A percentile compares a stretch with the other conserved stretches of the same genome.
Evolutionary conservation across 2,888 invertebrate species (phyloP).

Genomic region (Lycia hirtaria): DNA sequence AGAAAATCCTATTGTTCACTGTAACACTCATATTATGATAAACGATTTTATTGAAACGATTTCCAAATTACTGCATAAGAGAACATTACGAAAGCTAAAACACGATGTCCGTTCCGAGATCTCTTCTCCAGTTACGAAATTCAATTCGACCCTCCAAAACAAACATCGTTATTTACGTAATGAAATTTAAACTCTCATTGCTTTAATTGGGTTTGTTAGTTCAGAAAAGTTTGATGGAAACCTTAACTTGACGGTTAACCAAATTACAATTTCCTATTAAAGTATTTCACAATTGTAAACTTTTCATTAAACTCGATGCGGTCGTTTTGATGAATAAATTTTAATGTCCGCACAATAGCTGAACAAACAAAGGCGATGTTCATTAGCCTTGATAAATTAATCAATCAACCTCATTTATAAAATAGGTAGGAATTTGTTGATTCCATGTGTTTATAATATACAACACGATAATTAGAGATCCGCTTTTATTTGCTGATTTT

Average conservation of each 20-base stretch:
- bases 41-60: slow-evolving; percentile 10
- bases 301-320: slow-evolving; percentile 23
- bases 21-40: too few relatives aligned
- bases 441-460: slow-evolving; percentile 5
- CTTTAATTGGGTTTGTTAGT: slow-evolving; percentile 41
- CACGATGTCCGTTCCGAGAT: slow-evolving; percentile 14
- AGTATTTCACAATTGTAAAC: slow-evolving; percentile 28
- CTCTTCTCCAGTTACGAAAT: slow-evolving; percentile 19
- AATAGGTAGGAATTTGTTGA: slow-evolving; percentile 21
- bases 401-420: slow-evolving; percentile 35
- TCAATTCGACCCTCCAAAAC: slow-evolving; percentile 29
- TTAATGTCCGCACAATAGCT: slow-evolving; percentile 26
- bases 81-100: slow-evolving; percentile 13
- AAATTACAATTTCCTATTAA: slow-evolving; percentile 34
- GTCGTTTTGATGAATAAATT: slow-evolving; percentile 30
- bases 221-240: slow-evolving; percentile 39
- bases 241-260: slow-evolving; percentile 35
- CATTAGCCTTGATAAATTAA: slow-evolving; percentile 40
- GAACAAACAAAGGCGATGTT: slow-evolving; percentile 38
- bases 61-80: slow-evolving; percentile 12
- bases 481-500: too few relatives aligned
- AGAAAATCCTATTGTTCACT: too few relatives aligned
- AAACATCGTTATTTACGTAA: slow-evolving; percentile 36
- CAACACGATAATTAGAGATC: too few relatives aligned
- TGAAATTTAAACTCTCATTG: slow-evolving; percentile 36